These are phyloP conservation scores for Gadus chalcogrammus DNA, from an alignment of 2,113 vertebrate species.

Conservation along the genomic window DNA sequence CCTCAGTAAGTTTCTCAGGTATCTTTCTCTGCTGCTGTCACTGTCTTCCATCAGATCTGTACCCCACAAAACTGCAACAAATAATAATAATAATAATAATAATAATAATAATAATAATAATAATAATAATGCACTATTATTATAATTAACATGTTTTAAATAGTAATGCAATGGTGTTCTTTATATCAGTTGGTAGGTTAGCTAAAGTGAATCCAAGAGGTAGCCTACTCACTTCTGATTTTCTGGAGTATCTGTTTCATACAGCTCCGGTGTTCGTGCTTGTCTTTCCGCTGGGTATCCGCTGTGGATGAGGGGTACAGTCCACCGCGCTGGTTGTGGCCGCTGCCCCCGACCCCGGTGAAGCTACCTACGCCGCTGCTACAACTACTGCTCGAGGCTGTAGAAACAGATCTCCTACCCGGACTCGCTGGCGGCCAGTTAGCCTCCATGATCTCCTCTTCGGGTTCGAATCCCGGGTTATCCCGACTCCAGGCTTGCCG, in stretches of 20 bases:
- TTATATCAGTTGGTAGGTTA: too few species aligned
- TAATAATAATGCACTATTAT: too few species aligned
- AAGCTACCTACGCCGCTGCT: constrained; percentile 70
- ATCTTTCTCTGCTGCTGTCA: constrained; percentile 85
- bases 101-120: background rate
- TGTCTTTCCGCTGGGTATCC: constrained; percentile 64
- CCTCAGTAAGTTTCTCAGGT: constrained; percentile 85
- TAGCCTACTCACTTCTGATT: constrained; percentile 61
- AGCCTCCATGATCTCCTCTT: constrained; percentile 84
- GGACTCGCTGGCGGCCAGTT: constrained; percentile 80
- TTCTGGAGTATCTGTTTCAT: constrained; percentile 71
- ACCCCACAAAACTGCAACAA: constrained; percentile 90
- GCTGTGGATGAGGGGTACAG: constrained; percentile 67
- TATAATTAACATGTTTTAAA: too few species aligned
- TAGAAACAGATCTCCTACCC: constrained; percentile 74
- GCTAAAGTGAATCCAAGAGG: too few species aligned
- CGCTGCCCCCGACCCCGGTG: constrained; percentile 54
- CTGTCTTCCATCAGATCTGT: constrained; percentile 90
- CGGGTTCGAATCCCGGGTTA: constrained; percentile 90
- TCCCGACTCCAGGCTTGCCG: constrained; percentile 94
- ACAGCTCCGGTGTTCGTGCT: constrained; percentile 70
- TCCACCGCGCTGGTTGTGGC: constrained; percentile 57
- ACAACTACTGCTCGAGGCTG: constrained; percentile 73
- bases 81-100: background rate
- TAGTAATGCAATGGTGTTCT: too few species aligned